Base-by-base conservation (phyloP, 2,113 vertebrate species). In the Eublepharis macularius region DNA sequence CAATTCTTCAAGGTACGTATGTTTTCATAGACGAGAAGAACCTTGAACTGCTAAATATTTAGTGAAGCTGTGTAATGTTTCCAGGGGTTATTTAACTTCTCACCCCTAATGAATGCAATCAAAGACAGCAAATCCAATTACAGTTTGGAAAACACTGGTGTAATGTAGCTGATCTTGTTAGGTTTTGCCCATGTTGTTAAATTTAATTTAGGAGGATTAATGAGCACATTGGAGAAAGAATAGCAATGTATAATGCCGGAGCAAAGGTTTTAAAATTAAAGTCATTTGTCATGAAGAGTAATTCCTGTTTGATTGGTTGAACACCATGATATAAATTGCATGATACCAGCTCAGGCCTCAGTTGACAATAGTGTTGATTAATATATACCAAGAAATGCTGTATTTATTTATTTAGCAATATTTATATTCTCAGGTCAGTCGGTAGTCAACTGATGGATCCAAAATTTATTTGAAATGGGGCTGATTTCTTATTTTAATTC, bases 211-310 rank as follows among this genome's bases (percentile, higher is more conserved):
- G 68, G 24, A 72, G 68, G 34, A 82, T 82, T 82, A 41, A 82
- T 70, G 66, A 54, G 34, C 68, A 72, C 49, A 41, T 14, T 72
- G 47, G 34, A 82, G 47, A 24, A 82, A 72, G 47, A 72, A 82
- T 51, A 29, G 66, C 47, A 82, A 29, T 54, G 13, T 80, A 45
- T 72, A 57, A 82, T 72, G 69, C 47, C 47, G 6, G 24, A 69
- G 49, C 80, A 82, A 82, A 72, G 70, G 66, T 69, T 80, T 65
- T 54, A 54, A 82, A 82, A 72, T 82, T 82, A 72, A 82, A 49
- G 47, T 39, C 66, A 72, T 82, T 82, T 72, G 47, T 72, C 80
- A 82, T 82, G 49, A 82, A 82, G 49, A 72, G 66, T 72, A 82
- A 72, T 72, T 72, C 49, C 39, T 57, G 19, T 72, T 82, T 70